Percentiles rank a stretch among this genome's conserved stretches.
phyloP scores from a whole-genome alignment of 2,888 invertebrate genomes.

The Cylindroiulus punctatus region DNA sequence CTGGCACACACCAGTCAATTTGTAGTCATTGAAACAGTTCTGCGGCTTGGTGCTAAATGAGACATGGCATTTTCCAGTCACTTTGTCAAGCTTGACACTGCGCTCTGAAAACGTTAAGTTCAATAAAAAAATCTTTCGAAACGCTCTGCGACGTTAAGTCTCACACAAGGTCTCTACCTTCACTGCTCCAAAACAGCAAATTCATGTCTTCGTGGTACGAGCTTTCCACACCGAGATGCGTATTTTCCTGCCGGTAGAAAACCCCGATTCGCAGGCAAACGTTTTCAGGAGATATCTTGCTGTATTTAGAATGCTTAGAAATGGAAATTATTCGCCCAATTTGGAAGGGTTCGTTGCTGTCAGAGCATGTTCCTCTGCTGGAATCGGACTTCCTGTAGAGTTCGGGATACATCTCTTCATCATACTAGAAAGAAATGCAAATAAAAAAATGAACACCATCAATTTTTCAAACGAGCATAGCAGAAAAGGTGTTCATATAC shows the following conservation, averaged over 20 bases:
- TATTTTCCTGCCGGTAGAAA: slow-evolving; percentile 81
- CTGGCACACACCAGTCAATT: not conserved
- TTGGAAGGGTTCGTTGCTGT: slow-evolving; percentile 80
- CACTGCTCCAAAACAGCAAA: slow-evolving; percentile 80
- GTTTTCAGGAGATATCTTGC: slow-evolving; percentile 68
- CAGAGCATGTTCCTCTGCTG: slow-evolving; percentile 77
- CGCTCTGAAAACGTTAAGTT: not conserved
- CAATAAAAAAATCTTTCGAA: not conserved
- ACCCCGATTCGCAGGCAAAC: slow-evolving; percentile 75
- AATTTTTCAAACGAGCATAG: not conserved
- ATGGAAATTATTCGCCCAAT: slow-evolving; percentile 52
- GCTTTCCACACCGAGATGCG: slow-evolving; percentile 70
- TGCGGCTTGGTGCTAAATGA: not conserved
- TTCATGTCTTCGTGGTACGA: slow-evolving; percentile 77
- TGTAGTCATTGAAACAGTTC: not conserved
- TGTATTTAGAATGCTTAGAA: not conserved
- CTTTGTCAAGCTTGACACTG: not conserved
- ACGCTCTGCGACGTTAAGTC: not conserved
- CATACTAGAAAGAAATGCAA: slow-evolving; percentile 66
- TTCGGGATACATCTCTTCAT: slow-evolving; percentile 82
- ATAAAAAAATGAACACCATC: not conserved
- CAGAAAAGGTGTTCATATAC: too few relatives aligned
- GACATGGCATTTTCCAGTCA: slow-evolving; percentile 23
- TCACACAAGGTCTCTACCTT: slow-evolving; percentile 68
- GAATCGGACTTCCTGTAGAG: slow-evolving; percentile 79